Evolutionary conservation across 2,797 vertebrate genomes (phyloP).

Genomic region (Artibeus jamaicensis): DNA sequence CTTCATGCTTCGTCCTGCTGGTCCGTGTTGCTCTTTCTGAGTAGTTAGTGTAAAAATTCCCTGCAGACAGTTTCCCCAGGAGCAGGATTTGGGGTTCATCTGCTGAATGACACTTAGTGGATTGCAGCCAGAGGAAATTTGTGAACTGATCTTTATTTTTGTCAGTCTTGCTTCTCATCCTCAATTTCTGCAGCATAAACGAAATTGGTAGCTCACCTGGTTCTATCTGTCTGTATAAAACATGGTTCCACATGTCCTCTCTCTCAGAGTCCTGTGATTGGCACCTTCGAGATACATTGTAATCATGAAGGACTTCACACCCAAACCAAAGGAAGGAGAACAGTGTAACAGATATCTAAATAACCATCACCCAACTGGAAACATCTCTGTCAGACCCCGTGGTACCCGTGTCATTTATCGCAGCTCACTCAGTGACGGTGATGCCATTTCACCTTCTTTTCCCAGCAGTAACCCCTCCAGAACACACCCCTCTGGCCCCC

Average conservation of each 20-base stretch:
- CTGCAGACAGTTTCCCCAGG: neutral
- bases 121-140: neutral
- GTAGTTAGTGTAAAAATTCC: neutral
- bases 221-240: neutral
- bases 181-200: neutral
- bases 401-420: too few species aligned
- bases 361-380: neutral
- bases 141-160: neutral
- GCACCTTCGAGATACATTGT: neutral
- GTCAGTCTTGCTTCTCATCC: neutral
- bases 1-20: neutral
- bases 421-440: neutral
- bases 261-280: neutral
- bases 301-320: neutral
- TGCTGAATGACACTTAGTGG: neutral
- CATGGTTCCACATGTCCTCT: too few species aligned
- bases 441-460: too few species aligned
- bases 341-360: fast-evolving
- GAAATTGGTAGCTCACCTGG: neutral
- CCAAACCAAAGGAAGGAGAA: neutral
- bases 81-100: neutral
- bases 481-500: too few species aligned
- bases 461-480: too few species aligned
- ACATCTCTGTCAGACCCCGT: too few species aligned
- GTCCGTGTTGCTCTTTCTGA: neutral